Base-by-base conservation (phyloP, 1,140 invertebrate genomes). In the Leptestheria dahalacensis region DNA sequence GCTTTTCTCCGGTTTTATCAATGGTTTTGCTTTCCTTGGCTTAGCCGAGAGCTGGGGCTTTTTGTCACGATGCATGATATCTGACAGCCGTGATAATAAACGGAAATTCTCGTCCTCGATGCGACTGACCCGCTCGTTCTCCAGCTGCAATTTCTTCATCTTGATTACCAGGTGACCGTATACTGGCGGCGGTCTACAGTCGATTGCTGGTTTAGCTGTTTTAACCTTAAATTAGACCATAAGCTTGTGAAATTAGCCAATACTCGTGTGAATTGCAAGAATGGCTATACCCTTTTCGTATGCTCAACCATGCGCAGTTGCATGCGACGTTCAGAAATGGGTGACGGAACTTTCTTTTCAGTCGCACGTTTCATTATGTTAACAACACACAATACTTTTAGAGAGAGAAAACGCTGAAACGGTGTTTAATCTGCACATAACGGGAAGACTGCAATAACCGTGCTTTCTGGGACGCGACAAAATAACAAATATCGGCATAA, bases 121-220 rank as follows among this genome's bases (percentile, higher is more conserved):
- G 15, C 29, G 61, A 47, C 46, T 50, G 29, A 61, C 48, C 2
- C 25, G 28, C 1, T 52, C 49, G 57, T 61, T 52, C 23, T 62
- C 61, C 53, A 55, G 33, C 53, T 55, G 53, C 25, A 55, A 28
- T 55, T 55, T 55, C 33, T 55, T 55, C 28, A 62, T 26, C 50
- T 59, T 58, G 57, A 59, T 57, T 4, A 57, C 50, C 9, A 57
- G 24, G 53, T 62, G 61, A 9, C 56, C 56, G 61, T 62, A 58
- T 26, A 58, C 59, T 2, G 58, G 48, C 25, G 61, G 53, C 11
- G 53, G 21, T 18, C 21, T 9, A 18, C 53, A 55, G 25, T 55
- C 53, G n/a, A 55, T 55, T 15, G 53, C 53, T 9, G 25, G 53
- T 0, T 20, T 55, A 25, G 53, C 53, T 26, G 53, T 50, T 50